A percentile compares a stretch with the other conserved stretches of the same genome.
Conservation (phyloP, 2,888 invertebrate genomes). For the Dolichopus griseipennis region DNA sequence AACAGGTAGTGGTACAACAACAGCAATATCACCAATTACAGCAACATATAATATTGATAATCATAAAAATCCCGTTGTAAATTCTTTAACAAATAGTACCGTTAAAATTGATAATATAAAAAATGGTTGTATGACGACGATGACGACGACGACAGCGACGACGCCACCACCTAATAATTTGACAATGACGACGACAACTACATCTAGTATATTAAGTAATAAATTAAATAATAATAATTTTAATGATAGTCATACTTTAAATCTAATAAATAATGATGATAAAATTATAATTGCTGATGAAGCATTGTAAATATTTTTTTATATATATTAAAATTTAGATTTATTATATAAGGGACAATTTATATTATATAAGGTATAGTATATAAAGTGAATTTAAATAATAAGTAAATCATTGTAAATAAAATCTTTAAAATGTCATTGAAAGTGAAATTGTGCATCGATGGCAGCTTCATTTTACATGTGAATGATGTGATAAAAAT, state of each 20-base stretch:
- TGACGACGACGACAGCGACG: conserved; percentile 21
- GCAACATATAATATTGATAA: neutral
- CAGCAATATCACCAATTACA: neutral
- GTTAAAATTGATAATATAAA: conserved; percentile 11
- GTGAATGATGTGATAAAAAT: no score
- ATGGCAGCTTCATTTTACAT: no score
- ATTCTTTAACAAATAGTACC: conserved; percentile 14
- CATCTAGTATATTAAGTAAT: conserved; percentile 20
- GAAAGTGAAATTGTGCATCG: no score
- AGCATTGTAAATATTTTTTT: conserved; percentile 22
- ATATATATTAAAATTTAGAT: neutral
- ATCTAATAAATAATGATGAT: conserved; percentile 16
- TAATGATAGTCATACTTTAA: conserved; percentile 2
- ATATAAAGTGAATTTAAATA: no score
- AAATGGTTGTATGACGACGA: conserved; percentile 17
- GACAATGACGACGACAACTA: conserved; percentile 13
- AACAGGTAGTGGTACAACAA: conserved; percentile 16
- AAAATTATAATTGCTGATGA: conserved; percentile 18
- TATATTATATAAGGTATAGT: no score
- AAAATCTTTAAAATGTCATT: no score
- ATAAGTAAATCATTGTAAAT: no score
- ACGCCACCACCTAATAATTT: neutral
- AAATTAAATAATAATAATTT: conserved; percentile 22
- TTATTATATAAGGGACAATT: no score
- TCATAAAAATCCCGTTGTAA: neutral